Conservation (phyloP, 2,888 invertebrate species). For the Eristalinus aeneus region DNA sequence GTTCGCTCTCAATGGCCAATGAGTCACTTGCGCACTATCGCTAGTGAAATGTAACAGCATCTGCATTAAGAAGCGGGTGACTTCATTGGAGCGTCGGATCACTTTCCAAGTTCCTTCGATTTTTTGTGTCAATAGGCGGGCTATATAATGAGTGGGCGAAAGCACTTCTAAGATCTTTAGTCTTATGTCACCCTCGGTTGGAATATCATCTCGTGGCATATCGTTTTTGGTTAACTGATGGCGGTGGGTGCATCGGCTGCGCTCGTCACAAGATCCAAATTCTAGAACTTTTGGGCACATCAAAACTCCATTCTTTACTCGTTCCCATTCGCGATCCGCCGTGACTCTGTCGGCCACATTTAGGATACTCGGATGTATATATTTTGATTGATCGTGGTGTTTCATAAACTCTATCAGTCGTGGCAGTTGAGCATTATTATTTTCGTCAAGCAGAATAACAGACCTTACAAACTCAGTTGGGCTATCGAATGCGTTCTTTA, state of each 20-base stretch:
- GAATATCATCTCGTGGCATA: conserved; percentile 73
- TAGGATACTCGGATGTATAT: conserved; percentile 74
- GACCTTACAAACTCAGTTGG: conserved; percentile 74
- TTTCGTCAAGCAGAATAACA: conserved; percentile 84
- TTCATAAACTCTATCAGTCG: conserved; percentile 84
- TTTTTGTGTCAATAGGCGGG: conserved; percentile 81
- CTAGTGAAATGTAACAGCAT: conserved; percentile 74
- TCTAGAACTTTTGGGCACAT: conserved; percentile 83
- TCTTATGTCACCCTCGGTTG: conserved; percentile 45
- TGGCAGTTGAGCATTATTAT: conserved; percentile 83
- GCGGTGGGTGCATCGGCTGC: conserved; percentile 83
- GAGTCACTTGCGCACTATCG: conserved; percentile 72
- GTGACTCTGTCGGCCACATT: conserved; percentile 70
- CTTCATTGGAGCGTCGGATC: conserved; percentile 72
- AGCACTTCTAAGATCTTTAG: conserved; percentile 72
- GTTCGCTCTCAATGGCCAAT: conserved; percentile 81
- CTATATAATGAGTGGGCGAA: conserved; percentile 85
- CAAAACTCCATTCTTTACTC: conserved; percentile 65
- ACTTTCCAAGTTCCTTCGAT: conserved; percentile 64
- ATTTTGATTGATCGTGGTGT: conserved; percentile 73
- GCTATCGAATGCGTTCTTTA: conserved; percentile 66
- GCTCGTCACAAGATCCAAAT: conserved; percentile 85
- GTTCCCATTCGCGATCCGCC: conserved; percentile 72
- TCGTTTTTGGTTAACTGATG: conserved; percentile 84
- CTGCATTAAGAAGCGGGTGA: conserved; percentile 73